Percentiles rank a stretch among this genome's conserved stretches.
These are phyloP conservation scores for Chionodraco myersi DNA, from an alignment of 2,113 vertebrate species.

Conservation along the genomic window DNA sequence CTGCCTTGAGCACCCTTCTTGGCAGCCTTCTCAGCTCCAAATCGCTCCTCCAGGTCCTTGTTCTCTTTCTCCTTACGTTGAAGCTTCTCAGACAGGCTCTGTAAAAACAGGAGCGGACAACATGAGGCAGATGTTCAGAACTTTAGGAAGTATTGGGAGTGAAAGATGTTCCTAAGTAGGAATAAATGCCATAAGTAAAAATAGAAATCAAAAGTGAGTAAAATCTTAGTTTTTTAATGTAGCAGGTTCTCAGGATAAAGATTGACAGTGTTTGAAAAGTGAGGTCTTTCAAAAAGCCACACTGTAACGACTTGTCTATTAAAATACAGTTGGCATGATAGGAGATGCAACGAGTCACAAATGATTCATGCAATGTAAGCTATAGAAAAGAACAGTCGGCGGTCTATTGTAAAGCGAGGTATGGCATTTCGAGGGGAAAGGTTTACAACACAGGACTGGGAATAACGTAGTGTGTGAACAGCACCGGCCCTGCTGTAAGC, in stretches of 20 bases:
- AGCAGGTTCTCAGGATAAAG: background rate
- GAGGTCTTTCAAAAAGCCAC: conserved; percentile 8
- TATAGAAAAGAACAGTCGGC: conserved; percentile 55
- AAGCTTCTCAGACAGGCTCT: conserved; percentile 90
- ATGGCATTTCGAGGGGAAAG: conserved; percentile 45
- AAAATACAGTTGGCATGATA: conserved; percentile 4
- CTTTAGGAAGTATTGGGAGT: background rate
- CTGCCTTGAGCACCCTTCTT: conserved; percentile 87
- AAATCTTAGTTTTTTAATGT: background rate
- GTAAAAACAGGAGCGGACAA: conserved; percentile 12
- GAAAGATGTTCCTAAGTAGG: background rate
- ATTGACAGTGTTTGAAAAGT: background rate
- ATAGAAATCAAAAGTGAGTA: background rate
- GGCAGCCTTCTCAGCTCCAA: conserved; percentile 85
- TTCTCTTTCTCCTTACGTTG: conserved; percentile 87
- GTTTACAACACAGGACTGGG: conserved; percentile 31
- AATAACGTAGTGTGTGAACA: conserved; percentile 25
- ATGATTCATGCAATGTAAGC: conserved; percentile 2
- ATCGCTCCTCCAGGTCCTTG: conserved; percentile 87
- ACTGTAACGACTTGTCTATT: background rate
- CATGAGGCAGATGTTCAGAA: background rate
- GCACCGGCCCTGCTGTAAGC: conserved; percentile 10
- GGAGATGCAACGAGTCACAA: conserved; percentile 4
- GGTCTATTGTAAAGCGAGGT: conserved; percentile 39
- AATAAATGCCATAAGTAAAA: background rate